These are phyloP conservation scores for Xenentodon cancila DNA, from an alignment of 2,797 vertebrate species.

Conservation along the genomic window DNA sequence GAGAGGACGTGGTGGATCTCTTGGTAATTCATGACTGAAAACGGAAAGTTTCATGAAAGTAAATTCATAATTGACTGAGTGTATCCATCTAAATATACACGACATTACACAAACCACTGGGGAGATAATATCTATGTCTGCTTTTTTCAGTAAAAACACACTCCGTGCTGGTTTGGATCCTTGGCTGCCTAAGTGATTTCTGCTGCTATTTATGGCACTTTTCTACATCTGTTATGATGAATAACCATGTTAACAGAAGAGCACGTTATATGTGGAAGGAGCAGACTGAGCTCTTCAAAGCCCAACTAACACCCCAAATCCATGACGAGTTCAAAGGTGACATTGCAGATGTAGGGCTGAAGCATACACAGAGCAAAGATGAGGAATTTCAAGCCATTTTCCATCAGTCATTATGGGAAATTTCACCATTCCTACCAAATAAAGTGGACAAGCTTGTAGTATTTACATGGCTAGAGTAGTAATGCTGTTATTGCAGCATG, in stretches of 20 bases:
- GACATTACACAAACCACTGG: constrained; percentile 4
- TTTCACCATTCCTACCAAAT: too few relatives aligned
- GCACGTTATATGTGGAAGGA: background rate
- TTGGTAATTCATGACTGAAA: constrained; percentile 73
- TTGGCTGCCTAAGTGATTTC: background rate
- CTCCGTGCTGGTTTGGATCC: background rate
- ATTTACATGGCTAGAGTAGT: too few relatives aligned
- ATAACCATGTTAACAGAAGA: constrained; percentile 9
- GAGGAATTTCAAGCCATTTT: too few relatives aligned
- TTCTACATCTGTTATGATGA: constrained; percentile 8
- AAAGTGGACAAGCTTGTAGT: too few relatives aligned
- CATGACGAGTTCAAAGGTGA: background rate
- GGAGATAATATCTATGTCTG: too few relatives aligned
- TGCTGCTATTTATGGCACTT: background rate
- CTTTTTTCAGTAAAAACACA: background rate
- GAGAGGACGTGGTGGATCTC: constrained; percentile 51
- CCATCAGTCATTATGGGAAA: too few relatives aligned
- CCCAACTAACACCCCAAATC: constrained; percentile 3
- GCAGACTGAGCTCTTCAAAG: background rate
- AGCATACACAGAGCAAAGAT: too few relatives aligned
- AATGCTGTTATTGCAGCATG: too few relatives aligned
- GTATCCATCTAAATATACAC: constrained; percentile 2
- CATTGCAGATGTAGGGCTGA: too few relatives aligned
- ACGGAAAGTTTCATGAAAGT: constrained; percentile 47
- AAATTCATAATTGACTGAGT: background rate